These are phyloP conservation scores for Eulithis prunata DNA, from an alignment of 2,888 invertebrate genomes.

Conservation along the genomic window DNA sequence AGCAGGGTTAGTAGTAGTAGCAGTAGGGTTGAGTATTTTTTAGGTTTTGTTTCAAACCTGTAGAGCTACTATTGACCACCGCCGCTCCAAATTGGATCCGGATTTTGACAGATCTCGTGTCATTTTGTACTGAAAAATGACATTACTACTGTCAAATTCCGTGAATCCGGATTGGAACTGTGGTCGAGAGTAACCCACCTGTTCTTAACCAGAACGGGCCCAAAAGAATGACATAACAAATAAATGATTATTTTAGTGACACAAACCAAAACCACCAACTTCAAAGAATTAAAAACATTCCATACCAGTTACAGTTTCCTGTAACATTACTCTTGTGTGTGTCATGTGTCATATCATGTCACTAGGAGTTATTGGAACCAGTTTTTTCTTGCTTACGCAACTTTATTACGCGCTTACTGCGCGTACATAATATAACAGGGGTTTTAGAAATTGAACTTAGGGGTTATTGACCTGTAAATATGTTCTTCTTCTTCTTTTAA, in stretches of 20 bases:
- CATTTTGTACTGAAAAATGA: too few species aligned
- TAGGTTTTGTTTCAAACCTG: too few species aligned
- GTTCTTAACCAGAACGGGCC: too few species aligned
- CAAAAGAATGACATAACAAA: not conserved
- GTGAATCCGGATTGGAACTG: too few species aligned
- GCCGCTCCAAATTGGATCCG: too few species aligned
- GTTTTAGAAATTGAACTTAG: not conserved
- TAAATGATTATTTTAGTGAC: not conserved
- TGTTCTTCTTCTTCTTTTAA: too few species aligned
- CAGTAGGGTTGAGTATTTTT: too few species aligned
- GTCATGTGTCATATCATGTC: constrained; percentile 33
- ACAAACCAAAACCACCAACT: constrained; percentile 15
- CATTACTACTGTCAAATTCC: too few species aligned
- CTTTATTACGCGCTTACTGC: constrained; percentile 3
- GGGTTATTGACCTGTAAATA: not conserved
- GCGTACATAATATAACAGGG: not conserved
- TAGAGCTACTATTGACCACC: too few species aligned
- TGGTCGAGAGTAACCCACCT: too few species aligned
- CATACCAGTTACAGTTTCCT: constrained; percentile 31
- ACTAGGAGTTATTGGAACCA: constrained; percentile 25
- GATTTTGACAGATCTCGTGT: too few species aligned
- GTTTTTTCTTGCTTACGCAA: constrained; percentile 26
- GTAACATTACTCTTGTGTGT: constrained; percentile 38
- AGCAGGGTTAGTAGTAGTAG: too few species aligned
- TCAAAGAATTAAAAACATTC: constrained; percentile 28